These are phyloP conservation scores for Arenaria interpres DNA, from an alignment of 2,113 vertebrate genomes.

Conservation along the genomic window DNA sequence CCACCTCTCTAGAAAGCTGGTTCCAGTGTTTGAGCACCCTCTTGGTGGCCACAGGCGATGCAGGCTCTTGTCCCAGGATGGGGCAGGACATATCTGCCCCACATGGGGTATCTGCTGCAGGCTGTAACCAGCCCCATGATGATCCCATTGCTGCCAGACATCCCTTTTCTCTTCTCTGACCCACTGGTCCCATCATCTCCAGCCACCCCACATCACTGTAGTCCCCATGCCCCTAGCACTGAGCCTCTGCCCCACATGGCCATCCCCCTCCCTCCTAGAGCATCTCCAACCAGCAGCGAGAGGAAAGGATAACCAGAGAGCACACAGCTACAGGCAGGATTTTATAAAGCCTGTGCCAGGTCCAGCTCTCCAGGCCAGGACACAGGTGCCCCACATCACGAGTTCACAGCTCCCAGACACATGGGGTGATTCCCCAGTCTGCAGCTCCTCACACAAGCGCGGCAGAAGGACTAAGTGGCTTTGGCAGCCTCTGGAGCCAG, in stretches of 20 bases:
- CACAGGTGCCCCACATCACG: too few species aligned
- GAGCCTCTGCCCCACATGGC: background rate
- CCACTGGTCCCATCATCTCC: background rate
- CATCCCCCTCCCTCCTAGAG: background rate
- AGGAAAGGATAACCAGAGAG: background rate
- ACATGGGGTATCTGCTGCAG: background rate
- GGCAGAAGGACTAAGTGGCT: background rate
- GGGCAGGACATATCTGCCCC: background rate
- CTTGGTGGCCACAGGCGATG: fast-evolving
- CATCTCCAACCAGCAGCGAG: fast-evolving
- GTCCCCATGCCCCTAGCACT: fast-evolving
- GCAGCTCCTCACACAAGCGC: background rate
- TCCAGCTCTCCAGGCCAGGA: background rate
- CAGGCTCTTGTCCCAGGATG: background rate
- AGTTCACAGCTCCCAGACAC: background rate
- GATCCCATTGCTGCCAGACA: background rate
- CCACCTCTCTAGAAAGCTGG: background rate
- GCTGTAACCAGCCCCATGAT: background rate
- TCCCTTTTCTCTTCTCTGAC: background rate
- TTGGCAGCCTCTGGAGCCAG: background rate
- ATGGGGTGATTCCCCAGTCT: fast-evolving
- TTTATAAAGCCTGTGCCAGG: background rate
- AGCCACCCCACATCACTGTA: background rate
- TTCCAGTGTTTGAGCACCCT: background rate
- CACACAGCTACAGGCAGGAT: background rate